A percentile compares a stretch with the other conserved stretches of the same genome.
Evolutionary conservation across 2,113 vertebrate species (phyloP).

Genomic region (Hypanus sabinus): DNA sequence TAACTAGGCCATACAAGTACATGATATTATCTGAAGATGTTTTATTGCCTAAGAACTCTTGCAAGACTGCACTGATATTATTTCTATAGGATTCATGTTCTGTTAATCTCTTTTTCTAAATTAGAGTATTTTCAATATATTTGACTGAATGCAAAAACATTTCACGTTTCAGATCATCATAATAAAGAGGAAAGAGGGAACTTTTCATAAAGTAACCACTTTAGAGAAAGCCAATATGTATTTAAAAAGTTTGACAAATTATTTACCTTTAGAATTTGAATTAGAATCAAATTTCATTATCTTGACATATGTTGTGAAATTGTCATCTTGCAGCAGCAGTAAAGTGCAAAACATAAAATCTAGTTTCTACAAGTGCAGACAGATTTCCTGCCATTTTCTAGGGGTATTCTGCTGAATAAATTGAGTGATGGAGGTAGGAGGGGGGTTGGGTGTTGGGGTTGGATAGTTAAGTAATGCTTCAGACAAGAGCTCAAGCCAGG

Average conservation of each 20-base stretch:
- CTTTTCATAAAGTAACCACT: slow-evolving; percentile 66
- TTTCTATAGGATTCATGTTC: slow-evolving; percentile 63
- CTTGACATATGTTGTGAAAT: too few species aligned
- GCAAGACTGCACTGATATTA: slow-evolving; percentile 64
- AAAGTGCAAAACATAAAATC: slow-evolving; percentile 14
- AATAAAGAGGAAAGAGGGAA: slow-evolving; percentile 61
- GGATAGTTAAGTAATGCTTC: slow-evolving; percentile 44
- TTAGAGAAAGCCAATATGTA: slow-evolving; percentile 59
- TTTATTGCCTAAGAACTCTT: slow-evolving; percentile 68
- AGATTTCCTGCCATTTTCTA: slow-evolving; percentile 70
- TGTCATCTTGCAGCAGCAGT: too few species aligned
- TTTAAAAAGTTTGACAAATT: slow-evolving; percentile 70
- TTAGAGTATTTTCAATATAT: slow-evolving; percentile 70
- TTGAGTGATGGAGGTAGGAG: slow-evolving; percentile 11
- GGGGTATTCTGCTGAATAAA: slow-evolving; percentile 44
- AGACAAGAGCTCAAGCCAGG: slow-evolving; percentile 52
- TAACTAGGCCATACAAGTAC: slow-evolving; percentile 60
- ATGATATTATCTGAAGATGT: slow-evolving; percentile 53
- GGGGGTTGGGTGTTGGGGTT: slow-evolving; percentile 35
- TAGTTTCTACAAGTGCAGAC: slow-evolving; percentile 69
- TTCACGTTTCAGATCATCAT: slow-evolving; percentile 67
- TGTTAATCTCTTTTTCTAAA: slow-evolving; percentile 61
- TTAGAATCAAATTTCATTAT: too few species aligned
- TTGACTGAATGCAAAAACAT: slow-evolving; percentile 63
- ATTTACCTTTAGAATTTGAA: slow-evolving; percentile 69